Conservation (phyloP, 2,888 invertebrate genomes). For the Amaurobius ferox region DNA sequence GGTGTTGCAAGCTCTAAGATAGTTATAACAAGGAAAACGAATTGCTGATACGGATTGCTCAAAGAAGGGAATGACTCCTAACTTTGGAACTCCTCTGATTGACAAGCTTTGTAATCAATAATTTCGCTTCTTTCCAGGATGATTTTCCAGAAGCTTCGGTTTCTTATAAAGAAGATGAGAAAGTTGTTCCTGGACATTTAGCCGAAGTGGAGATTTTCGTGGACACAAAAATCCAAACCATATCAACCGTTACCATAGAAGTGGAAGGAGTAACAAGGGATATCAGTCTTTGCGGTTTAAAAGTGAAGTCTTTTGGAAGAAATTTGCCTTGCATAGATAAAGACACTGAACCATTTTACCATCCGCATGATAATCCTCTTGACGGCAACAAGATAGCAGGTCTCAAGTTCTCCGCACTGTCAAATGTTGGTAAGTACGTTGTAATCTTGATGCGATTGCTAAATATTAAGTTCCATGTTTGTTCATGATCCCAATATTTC, state of each 20-base stretch:
- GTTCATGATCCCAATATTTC: too few species aligned
- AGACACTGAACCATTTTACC: conserved; percentile 69
- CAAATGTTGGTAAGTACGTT: conserved; percentile 73
- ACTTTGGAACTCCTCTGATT: too few species aligned
- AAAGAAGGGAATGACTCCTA: too few species aligned
- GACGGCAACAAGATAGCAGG: conserved; percentile 72
- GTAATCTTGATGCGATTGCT: too few species aligned
- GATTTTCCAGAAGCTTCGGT: conserved; percentile 36
- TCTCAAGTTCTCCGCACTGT: conserved; percentile 67
- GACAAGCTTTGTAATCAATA: too few species aligned
- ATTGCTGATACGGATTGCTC: too few species aligned
- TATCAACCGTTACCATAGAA: conserved; percentile 69
- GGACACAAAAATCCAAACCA: conserved; percentile 71
- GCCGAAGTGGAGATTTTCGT: conserved; percentile 70
- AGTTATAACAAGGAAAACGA: too few species aligned
- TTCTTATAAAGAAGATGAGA: conserved; percentile 20
- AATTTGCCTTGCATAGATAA: conserved; percentile 73
- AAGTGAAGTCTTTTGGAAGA: conserved; percentile 72
- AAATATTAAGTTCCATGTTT: too few species aligned
- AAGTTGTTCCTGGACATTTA: conserved; percentile 70
- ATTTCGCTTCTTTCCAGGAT: conserved; percentile 26
- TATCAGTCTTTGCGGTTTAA: conserved; percentile 73
- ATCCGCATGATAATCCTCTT: conserved; percentile 57
- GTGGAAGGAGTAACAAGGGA: conserved; percentile 63
- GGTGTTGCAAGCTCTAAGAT: too few species aligned